Conservation (phyloP, 1,140 invertebrate species). For the Tenebrio molitor region DNA sequence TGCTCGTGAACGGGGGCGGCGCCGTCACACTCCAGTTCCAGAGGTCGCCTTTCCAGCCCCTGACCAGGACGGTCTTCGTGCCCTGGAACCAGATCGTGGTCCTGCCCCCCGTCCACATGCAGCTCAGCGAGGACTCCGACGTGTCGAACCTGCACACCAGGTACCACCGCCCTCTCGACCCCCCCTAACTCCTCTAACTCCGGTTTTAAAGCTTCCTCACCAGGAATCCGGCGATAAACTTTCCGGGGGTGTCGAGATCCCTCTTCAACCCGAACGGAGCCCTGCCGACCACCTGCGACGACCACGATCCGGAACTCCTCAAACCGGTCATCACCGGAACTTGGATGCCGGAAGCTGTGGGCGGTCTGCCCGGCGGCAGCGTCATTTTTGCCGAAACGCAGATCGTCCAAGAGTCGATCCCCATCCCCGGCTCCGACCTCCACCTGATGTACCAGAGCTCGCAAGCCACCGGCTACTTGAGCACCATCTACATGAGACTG, state of each 20-base stretch:
- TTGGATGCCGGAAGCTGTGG: slow-evolving; percentile 88
- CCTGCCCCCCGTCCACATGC: slow-evolving; percentile 88
- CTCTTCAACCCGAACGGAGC: slow-evolving; percentile 70
- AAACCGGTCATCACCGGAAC: slow-evolving; percentile 86
- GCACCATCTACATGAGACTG: slow-evolving; percentile 91
- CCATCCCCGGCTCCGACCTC: slow-evolving; percentile 91
- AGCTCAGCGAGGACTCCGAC: slow-evolving; percentile 81
- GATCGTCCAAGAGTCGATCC: slow-evolving; percentile 95
- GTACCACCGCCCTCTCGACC: slow-evolving; percentile 65
- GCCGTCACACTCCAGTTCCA: slow-evolving; percentile 97
- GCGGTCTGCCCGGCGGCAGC: slow-evolving; percentile 83
- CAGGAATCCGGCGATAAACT: slow-evolving; percentile 70
- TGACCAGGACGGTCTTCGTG: slow-evolving; percentile 90
- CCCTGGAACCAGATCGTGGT: slow-evolving; percentile 97
- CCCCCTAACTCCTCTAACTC: not conserved
- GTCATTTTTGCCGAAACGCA: slow-evolving; percentile 91
- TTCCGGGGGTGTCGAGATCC: slow-evolving; percentile 73
- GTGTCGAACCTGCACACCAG: slow-evolving; percentile 69
- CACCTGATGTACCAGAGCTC: slow-evolving; percentile 95
- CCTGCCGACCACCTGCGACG: slow-evolving; percentile 78
- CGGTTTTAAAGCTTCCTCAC: slow-evolving; percentile 52
- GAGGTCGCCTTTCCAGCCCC: slow-evolving; percentile 89
- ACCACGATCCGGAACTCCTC: slow-evolving; percentile 87
- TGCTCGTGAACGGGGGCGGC: slow-evolving; percentile 98
- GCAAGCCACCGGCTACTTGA: slow-evolving; percentile 91